Evolutionary conservation across 2,113 vertebrate genomes (phyloP), one percentile per base, ranked within the genome.

Genomic region (Ciconia boyciana): DNA sequence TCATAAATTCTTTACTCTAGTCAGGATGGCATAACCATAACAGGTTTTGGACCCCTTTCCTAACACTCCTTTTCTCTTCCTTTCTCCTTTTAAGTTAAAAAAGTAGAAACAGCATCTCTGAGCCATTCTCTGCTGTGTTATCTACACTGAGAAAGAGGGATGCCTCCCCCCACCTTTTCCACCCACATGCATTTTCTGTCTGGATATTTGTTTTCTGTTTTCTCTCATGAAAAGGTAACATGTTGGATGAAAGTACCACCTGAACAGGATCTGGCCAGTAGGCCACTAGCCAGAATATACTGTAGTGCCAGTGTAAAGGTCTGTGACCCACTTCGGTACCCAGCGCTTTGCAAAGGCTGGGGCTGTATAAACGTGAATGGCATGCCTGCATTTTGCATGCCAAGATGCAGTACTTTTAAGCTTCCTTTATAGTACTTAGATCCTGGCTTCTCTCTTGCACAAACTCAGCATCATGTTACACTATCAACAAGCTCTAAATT

Each of bases 361-460:
- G 13, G 10, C 25, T 66, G 29, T 43, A 46, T 39, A 88, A 83
- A 61, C 0, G 0, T 7, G 16, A 58, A 51, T 7, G 8, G 0
- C 36, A 31, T n/a, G 26, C 8, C 52, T 86, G 36, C 20, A 60
- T 52, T 95, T 64, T 3, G 0, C 15, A 11, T 21, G 28, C 4
- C 7, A 28, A 48, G 29, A 12, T 10, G 7, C 22, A 43, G 16
- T 64, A 20, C 11, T 77, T 55, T 6, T 39, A 39, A 32, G 17
- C 52, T 76, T 88, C 31, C 34, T 72, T 28, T 46, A 26, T 6
- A 57, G 7, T 26, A 44, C 31, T 44, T 54, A 55, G 17, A 70
- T 48, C 32, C 26, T 1, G 1, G 13, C 16, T 71, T 75, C 52
- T 52, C 24, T 71, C 32, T 74, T 87, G 11, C 15, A 22, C 43